Evolutionary conservation across 2,888 invertebrate species (phyloP), one percentile per base, ranked within the genome.

Genomic region (Parnassius glacialis): DNA sequence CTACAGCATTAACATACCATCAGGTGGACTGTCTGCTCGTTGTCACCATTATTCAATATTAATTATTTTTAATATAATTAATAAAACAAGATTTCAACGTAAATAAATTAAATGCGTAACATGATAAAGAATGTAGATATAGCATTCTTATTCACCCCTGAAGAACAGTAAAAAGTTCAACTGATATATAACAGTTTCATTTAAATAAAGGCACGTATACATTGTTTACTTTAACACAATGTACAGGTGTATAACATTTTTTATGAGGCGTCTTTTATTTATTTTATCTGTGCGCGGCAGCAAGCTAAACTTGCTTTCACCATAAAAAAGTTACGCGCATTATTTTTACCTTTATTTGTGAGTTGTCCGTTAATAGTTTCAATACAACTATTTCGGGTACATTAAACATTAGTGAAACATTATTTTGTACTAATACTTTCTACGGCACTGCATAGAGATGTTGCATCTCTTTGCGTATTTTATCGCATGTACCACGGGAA

Each of bases 341-440:
- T 67, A 62, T 63, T 61, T 67, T 67, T 63, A 65, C 59, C 64
- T 61, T 59, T 61, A 63, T 61, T 57, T 59, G 55, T 63, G 53
- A 58, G 52, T 60, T 65, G 55, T 45, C 57, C 61, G 25, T 64
- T 58, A 62, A 64, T 57, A 54, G 61, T 62, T 53, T 64, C 62
- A 64, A 59, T 65, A 64, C 64, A 65, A 51, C 41, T 42, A 42
- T 59, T 63, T 44, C 41, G 48, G 48, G 34, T 34, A n/a, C 48
- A 34, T 62, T 43, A 41, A 58, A 11, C 50, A 51, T 58, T n/a
- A 7, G n/a, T 3, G 12, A 12, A 12, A 45, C 45, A 12, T 12
- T 2, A 12, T 45, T 45, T 12, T 45, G n/a, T 5, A 45, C 7
- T 34, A 34, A 34, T 34, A 34, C 34, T 34, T 34, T 34, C 34